A percentile compares a stretch with the other conserved stretches of the same genome.
These are phyloP conservation scores for Sphinx pinastri DNA, from an alignment of 2,888 invertebrate species.

Conservation along the genomic window DNA sequence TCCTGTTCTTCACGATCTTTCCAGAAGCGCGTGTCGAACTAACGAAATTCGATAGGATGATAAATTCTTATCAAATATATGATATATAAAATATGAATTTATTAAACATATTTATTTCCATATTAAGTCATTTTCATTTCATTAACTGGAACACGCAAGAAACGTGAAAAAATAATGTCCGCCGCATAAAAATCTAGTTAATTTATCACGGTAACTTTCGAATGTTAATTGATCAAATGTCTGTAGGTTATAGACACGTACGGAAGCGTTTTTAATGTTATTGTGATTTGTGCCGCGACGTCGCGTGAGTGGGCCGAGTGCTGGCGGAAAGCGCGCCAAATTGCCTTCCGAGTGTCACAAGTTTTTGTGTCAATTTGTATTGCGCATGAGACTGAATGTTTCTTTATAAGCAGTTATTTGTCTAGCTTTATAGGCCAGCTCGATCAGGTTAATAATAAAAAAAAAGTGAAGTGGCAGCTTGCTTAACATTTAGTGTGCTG, in stretches of 20 bases:
- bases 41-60: too few relatives aligned
- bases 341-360: constrained; percentile 40
- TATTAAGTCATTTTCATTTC: not conserved
- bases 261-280: constrained; percentile 39
- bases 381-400: constrained; percentile 1
- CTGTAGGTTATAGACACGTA: constrained; percentile 27
- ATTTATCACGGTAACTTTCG: constrained; percentile 50
- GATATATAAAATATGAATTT: too few relatives aligned
- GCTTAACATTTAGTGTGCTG: too few relatives aligned
- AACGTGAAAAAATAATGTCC: constrained; percentile 26
- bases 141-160: not conserved
- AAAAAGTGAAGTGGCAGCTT: too few relatives aligned
- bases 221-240: constrained; percentile 46
- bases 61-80: too few relatives aligned
- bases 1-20: too few relatives aligned
- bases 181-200: constrained; percentile 43
- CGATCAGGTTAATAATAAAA: too few relatives aligned
- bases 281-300: constrained; percentile 34
- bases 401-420: not conserved
- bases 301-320: constrained; percentile 47
- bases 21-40: too few relatives aligned
- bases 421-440: not conserved
- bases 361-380: constrained; percentile 29
- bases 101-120: not conserved
- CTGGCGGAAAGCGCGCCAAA: constrained; percentile 28